Conservation (phyloP, 2,797 vertebrate species). For the Spea hammondii region DNA sequence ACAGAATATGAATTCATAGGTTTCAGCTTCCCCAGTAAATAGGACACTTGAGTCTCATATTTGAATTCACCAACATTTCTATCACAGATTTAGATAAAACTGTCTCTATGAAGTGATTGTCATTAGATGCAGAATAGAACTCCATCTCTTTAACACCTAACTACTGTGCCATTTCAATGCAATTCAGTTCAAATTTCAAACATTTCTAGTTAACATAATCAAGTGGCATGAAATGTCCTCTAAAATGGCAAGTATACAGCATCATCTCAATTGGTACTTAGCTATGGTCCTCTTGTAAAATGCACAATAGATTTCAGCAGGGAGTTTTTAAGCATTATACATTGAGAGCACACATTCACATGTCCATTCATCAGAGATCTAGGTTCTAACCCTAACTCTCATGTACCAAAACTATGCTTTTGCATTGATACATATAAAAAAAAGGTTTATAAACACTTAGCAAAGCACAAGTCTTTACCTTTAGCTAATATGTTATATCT, state of each 20-base stretch:
- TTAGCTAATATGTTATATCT: too few species aligned
- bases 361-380: slow-evolving; percentile 74
- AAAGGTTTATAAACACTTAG: too few species aligned
- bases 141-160: slow-evolving; percentile 68
- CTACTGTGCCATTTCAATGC: slow-evolving; percentile 74
- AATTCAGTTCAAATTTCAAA: slow-evolving; percentile 78
- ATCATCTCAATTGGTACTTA: slow-evolving; percentile 77
- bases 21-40: slow-evolving; percentile 48
- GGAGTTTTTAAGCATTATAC: slow-evolving; percentile 73
- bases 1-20: slow-evolving; percentile 44
- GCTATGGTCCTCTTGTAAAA: slow-evolving; percentile 71
- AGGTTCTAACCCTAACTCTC: slow-evolving; percentile 68
- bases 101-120: slow-evolving; percentile 63
- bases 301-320: slow-evolving; percentile 76
- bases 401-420: neutral
- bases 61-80: slow-evolving; percentile 55
- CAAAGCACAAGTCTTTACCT: too few species aligned
- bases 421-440: slow-evolving; percentile 7
- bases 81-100: slow-evolving; percentile 65
- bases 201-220: slow-evolving; percentile 80
- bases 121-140: slow-evolving; percentile 63
- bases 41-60: slow-evolving; percentile 52
- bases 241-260: slow-evolving; percentile 76
- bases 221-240: slow-evolving; percentile 77
- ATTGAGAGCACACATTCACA: slow-evolving; percentile 73